Conservation (phyloP, 2,888 invertebrate genomes). For the Alloscopus bannaensis region DNA sequence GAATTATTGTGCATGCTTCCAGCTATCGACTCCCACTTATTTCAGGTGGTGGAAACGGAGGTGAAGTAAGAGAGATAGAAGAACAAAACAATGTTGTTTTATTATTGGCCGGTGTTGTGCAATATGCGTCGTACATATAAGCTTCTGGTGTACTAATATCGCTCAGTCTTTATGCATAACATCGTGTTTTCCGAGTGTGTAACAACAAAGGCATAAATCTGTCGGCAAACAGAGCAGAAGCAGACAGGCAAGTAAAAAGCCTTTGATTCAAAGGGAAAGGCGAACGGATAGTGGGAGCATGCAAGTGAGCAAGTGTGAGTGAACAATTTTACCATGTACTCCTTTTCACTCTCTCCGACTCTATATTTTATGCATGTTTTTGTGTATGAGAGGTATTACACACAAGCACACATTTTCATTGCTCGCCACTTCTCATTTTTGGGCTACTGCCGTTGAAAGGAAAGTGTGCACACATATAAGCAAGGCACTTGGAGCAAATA, state of each 20-base stretch:
- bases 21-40: constrained; percentile 11
- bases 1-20: constrained; percentile 8
- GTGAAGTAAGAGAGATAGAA: neutral
- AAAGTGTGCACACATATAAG: constrained; percentile 32
- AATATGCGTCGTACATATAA: constrained; percentile 52
- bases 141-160: constrained; percentile 22
- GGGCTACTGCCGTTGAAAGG: constrained; percentile 44
- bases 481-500: constrained; percentile 14
- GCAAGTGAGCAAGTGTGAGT: constrained; percentile 46
- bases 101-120: constrained; percentile 41
- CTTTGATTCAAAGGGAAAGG: constrained; percentile 42
- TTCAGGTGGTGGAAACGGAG: neutral
- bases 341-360: neutral
- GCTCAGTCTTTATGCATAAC: constrained; percentile 17
- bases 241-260: constrained; percentile 19
- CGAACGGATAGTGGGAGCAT: constrained; percentile 30
- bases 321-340: constrained; percentile 10
- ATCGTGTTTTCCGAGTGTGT: constrained; percentile 2
- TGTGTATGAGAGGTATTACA: neutral
- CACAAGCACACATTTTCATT: constrained; percentile 45
- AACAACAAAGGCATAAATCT: constrained; percentile 57
- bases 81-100: constrained; percentile 31
- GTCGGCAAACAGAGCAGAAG: constrained; percentile 58
- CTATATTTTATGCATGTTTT: neutral
- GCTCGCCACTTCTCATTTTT: constrained; percentile 25